These are phyloP conservation scores for Andricus quercusramuli DNA, from an alignment of 2,888 invertebrate species.

Conservation along the genomic window DNA sequence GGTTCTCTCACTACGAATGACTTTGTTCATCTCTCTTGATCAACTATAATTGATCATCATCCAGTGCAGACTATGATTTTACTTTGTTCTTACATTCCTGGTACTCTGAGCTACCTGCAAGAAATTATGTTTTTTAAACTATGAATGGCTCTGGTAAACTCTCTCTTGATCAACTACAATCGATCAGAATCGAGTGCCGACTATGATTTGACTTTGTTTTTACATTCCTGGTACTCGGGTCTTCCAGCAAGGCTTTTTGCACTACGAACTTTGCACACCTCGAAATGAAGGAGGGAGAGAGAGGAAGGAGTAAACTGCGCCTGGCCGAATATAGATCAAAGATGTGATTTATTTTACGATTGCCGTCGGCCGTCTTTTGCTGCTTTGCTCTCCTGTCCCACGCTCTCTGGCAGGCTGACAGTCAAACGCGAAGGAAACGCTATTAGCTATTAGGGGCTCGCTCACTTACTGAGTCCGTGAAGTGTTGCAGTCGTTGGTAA, in stretches of 20 bases:
- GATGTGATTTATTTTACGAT: constrained; percentile 75
- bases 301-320: constrained; percentile 37
- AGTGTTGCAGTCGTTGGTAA: constrained; percentile 1
- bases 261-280: constrained; percentile 36
- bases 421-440: constrained; percentile 62
- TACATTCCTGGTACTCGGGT: neutral
- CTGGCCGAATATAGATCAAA: constrained; percentile 75
- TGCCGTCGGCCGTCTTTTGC: constrained; percentile 55
- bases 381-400: constrained; percentile 45
- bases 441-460: constrained; percentile 67
- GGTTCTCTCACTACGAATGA: neutral
- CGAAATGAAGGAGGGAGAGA: constrained; percentile 28
- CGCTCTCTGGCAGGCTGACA: constrained; percentile 55
- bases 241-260: neutral
- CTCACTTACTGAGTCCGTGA: constrained; percentile 44
- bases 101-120: no score
- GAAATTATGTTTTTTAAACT: no score
- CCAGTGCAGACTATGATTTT: no score
- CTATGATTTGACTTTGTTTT: neutral
- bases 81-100: no score
- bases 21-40: no score
- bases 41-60: no score
- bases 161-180: no score
- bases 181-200: neutral
- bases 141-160: no score